Evolutionary conservation across 1,140 invertebrate species (phyloP).

Genomic region (Drosophila sp.): DNA sequence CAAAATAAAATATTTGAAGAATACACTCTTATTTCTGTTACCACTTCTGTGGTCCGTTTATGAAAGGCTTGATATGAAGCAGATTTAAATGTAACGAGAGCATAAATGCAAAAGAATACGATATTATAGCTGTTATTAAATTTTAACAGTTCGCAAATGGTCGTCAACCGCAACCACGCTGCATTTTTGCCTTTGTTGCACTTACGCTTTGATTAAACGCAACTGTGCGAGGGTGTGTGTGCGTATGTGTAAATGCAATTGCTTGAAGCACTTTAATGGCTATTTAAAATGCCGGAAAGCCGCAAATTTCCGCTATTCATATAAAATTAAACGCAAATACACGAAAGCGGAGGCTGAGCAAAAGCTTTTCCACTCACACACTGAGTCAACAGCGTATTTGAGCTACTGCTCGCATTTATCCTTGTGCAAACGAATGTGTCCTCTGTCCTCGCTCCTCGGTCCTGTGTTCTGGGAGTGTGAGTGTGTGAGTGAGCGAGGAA

Average conservation of each 20-base stretch:
- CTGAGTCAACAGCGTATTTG: conserved; percentile 43
- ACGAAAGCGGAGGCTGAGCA: conserved; percentile 27
- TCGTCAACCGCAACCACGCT: conserved; percentile 50
- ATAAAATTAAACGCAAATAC: conserved; percentile 79
- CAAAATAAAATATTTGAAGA: too few species aligned
- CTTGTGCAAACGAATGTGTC: conserved; percentile 26
- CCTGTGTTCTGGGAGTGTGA: conserved; percentile 21
- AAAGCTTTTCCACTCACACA: conserved; percentile 36
- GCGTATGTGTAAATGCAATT: conserved; percentile 41
- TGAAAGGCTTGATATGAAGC: not conserved
- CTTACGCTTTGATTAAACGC: conserved; percentile 14
- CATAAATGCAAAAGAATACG: not conserved
- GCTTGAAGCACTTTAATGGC: conserved; percentile 65
- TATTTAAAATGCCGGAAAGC: conserved; percentile 80
- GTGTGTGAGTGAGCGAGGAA: conserved; percentile 61
- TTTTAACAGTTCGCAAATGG: conserved; percentile 57
- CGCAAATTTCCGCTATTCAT: conserved; percentile 82
- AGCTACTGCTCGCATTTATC: conserved; percentile 37
- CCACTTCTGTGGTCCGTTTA: not conserved
- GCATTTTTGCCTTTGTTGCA: conserved; percentile 27
- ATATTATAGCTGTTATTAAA: conserved; percentile 51
- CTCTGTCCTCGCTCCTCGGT: not conserved
- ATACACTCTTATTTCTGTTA: too few species aligned
- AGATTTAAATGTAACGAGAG: not conserved
- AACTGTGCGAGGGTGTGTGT: conserved; percentile 1